These are phyloP conservation scores for Epinephelus awoara DNA, from an alignment of 2,797 vertebrate genomes.

Conservation along the genomic window DNA sequence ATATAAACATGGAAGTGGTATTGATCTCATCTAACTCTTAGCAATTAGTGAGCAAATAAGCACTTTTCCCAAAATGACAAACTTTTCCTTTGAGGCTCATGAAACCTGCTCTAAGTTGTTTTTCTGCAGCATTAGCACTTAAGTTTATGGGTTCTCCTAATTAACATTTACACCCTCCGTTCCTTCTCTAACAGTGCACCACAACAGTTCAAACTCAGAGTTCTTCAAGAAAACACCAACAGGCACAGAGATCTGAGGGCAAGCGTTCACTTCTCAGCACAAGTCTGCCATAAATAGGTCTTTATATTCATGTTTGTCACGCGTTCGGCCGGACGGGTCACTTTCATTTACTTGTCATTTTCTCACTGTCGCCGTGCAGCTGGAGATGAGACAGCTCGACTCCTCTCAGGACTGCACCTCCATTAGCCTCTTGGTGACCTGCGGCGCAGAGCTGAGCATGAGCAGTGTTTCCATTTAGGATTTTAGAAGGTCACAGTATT, in stretches of 20 bases:
- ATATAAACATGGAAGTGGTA: background rate
- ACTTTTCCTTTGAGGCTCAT: background rate
- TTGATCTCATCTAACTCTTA: background rate
- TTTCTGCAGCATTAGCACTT: background rate
- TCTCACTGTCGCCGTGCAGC: constrained; percentile 21
- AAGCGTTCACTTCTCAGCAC: background rate
- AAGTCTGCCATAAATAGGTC: background rate
- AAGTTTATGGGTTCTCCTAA: constrained; percentile 2
- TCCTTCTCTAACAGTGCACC: background rate
- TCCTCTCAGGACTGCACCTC: constrained; percentile 36
- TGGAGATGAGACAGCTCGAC: constrained; percentile 17
- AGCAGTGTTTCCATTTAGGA: constrained; percentile 30
- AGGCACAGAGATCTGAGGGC: background rate
- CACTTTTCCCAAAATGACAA: background rate
- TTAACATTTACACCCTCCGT: background rate
- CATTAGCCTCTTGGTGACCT: constrained; percentile 52
- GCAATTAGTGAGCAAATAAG: background rate
- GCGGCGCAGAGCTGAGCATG: constrained; percentile 4
- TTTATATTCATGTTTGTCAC: constrained; percentile 14
- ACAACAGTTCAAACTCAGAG: background rate
- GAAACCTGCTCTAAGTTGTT: constrained; percentile 2
- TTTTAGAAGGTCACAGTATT: constrained; percentile 38
- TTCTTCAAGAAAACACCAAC: background rate
- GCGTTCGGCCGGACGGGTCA: background rate
- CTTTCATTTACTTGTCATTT: constrained; percentile 40